Evolutionary conservation across 2,797 vertebrate genomes (phyloP).

Genomic region (Lerista edwardsae): DNA sequence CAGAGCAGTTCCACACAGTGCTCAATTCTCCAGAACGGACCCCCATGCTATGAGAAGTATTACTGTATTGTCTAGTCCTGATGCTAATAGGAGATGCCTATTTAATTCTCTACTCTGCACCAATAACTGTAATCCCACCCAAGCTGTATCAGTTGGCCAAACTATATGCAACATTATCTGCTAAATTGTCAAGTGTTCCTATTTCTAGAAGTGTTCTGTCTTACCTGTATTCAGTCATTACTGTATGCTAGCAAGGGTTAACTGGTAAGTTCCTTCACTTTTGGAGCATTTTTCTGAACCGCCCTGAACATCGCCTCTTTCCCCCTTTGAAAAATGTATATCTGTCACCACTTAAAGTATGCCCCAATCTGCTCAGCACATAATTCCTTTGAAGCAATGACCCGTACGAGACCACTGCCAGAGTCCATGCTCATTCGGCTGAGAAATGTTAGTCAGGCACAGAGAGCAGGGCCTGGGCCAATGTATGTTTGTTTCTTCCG

Average conservation of each 20-base stretch:
- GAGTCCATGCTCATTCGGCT: slow-evolving; percentile 1
- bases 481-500: not conserved
- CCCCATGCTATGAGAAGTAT: too few species aligned
- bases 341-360: slow-evolving; percentile 22
- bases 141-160: not conserved
- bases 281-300: not conserved
- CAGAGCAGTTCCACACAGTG: too few species aligned
- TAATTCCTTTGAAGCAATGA: slow-evolving; percentile 24
- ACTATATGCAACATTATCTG: not conserved
- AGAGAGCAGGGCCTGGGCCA: not conserved
- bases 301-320: not conserved
- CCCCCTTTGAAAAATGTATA: not conserved
- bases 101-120: not conserved
- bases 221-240: not conserved
- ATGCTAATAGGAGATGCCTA: not conserved
- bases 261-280: not conserved
- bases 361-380: not conserved
- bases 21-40: too few species aligned
- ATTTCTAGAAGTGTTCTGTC: not conserved
- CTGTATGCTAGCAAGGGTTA: slow-evolving; percentile 1
- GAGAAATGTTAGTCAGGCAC: not conserved
- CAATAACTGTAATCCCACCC: not conserved
- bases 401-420: not conserved
- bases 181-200: not conserved
- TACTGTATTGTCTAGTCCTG: too few species aligned